Conservation (phyloP, 2,113 vertebrate genomes). For the Poecilia latipinna region DNA sequence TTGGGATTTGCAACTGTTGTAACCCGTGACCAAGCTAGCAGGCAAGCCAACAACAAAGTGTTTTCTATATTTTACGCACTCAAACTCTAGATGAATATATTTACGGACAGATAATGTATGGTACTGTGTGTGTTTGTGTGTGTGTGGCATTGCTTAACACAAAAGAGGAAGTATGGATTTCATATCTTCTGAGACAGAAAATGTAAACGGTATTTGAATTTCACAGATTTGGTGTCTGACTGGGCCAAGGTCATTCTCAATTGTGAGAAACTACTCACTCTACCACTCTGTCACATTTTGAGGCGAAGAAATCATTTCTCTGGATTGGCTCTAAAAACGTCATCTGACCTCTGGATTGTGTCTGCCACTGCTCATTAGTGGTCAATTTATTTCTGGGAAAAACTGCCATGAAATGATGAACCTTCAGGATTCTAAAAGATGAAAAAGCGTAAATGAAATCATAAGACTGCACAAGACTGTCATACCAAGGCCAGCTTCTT, state of each 20-base stretch:
- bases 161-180: background rate
- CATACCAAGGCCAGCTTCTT: background rate
- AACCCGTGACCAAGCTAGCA: background rate
- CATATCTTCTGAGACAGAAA: background rate
- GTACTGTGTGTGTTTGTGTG: background rate
- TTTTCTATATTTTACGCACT: background rate
- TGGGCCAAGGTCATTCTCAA: background rate
- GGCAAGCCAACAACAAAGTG: background rate
- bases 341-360: no score
- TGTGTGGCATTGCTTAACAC: background rate
- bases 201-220: background rate
- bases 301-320: background rate
- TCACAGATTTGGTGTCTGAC: background rate
- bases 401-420: background rate
- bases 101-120: background rate
- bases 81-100: background rate
- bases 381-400: conserved; percentile 16
- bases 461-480: conserved; percentile 48
- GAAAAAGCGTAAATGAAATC: conserved; percentile 41
- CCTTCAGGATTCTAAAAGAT: conserved; percentile 10
- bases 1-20: background rate
- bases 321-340: background rate
- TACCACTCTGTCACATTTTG: background rate
- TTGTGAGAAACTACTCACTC: background rate
- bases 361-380: background rate